phyloP scores from a whole-genome alignment of 2,797 vertebrate genomes.

The Centroberyx gerrardi region DNA sequence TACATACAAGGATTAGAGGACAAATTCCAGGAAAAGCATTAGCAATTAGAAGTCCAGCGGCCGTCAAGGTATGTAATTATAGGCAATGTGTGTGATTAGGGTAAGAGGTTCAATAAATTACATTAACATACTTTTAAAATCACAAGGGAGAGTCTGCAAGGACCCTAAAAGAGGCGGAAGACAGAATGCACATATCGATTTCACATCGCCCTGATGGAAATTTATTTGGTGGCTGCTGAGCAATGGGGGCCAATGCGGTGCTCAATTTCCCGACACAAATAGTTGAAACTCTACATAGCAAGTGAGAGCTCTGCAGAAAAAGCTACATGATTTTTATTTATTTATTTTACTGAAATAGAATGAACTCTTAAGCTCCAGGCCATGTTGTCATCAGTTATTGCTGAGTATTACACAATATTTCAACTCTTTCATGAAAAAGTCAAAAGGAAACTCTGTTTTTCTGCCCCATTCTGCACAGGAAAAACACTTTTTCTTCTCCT shows the following conservation, averaged over 20 bases:
- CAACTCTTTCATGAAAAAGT: neutral
- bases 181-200: slow-evolving; percentile 85
- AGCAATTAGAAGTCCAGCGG: slow-evolving; percentile 85
- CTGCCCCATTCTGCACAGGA: neutral
- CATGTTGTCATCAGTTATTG: neutral
- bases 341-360: slow-evolving; percentile 7
- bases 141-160: slow-evolving; percentile 79
- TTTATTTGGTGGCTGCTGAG: slow-evolving; percentile 85
- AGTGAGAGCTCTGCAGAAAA: slow-evolving; percentile 58
- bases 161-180: slow-evolving; percentile 79
- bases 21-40: slow-evolving; percentile 88
- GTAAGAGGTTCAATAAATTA: slow-evolving; percentile 89
- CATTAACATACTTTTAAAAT: slow-evolving; percentile 89
- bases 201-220: slow-evolving; percentile 82
- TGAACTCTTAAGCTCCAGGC: neutral
- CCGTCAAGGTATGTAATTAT: slow-evolving; percentile 87
- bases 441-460: neutral
- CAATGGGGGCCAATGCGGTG: slow-evolving; percentile 68
- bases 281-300: slow-evolving; percentile 56
- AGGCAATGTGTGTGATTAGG: slow-evolving; percentile 88
- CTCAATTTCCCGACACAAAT: slow-evolving; percentile 73
- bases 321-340: slow-evolving; percentile 36
- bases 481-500: too few species aligned
- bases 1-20: slow-evolving; percentile 82
- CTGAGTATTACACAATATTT: slow-evolving; percentile 21